Percentiles rank a stretch among this genome's conserved stretches.
Evolutionary conservation across 2,113 vertebrate genomes (phyloP).

Genomic region (Etheostoma cragini): DNA sequence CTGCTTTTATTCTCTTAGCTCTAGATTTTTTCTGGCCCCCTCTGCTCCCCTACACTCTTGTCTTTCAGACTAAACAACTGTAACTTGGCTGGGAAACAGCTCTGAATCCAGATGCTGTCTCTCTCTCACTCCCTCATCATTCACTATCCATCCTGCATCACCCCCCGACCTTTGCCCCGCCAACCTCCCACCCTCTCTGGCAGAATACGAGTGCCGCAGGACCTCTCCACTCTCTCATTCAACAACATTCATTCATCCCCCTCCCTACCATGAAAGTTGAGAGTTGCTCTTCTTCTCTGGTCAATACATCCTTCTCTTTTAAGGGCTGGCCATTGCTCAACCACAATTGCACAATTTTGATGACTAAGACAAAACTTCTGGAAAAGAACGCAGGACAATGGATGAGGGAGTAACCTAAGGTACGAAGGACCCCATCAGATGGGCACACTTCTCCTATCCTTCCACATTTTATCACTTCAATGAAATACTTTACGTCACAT

Average conservation of each 20-base stretch:
- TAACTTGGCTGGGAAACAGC: conserved; percentile 94
- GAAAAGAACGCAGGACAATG: conserved; percentile 31
- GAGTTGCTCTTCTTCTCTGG: conserved; percentile 64
- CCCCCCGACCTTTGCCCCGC: conserved; percentile 57
- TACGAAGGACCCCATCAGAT: conserved; percentile 25
- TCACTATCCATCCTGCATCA: conserved; percentile 44
- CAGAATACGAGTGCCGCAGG: conserved; percentile 73
- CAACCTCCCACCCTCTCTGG: conserved; percentile 40
- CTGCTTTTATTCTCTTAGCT: conserved; percentile 60
- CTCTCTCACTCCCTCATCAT: conserved; percentile 82
- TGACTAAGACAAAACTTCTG: conserved; percentile 31
- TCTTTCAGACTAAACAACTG: conserved; percentile 99
- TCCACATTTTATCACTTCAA: conserved; percentile 29
- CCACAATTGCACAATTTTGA: conserved; percentile 62
- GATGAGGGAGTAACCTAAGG: conserved; percentile 11
- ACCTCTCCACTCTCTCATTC: conserved; percentile 74
- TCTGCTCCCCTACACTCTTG: conserved; percentile 60
- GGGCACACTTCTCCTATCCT: conserved; percentile 38
- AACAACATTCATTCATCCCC: conserved; percentile 68
- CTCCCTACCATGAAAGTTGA: conserved; percentile 71
- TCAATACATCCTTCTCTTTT: conserved; percentile 53
- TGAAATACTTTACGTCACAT: conserved; percentile 21
- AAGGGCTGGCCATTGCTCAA: conserved; percentile 81
- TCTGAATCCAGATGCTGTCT: conserved; percentile 95
- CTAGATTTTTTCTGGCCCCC: conserved; percentile 46